Conservation (phyloP, 1,140 invertebrate genomes). For the Apolygus lucorum region DNA sequence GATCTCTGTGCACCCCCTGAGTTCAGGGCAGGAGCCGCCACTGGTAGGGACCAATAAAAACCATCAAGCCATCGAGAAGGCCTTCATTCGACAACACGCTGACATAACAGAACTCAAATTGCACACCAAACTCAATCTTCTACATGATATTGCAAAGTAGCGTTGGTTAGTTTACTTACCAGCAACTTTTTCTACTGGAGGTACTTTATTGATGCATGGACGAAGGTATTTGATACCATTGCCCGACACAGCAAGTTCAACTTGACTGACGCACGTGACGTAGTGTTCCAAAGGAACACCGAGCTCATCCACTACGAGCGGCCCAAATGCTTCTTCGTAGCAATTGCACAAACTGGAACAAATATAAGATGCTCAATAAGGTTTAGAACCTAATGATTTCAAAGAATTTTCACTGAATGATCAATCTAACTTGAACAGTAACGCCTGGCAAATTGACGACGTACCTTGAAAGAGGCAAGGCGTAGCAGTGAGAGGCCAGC, state of each 20-base stretch:
- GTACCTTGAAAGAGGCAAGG: conserved; percentile 61
- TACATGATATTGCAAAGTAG: too few species aligned
- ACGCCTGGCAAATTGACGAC: too few species aligned
- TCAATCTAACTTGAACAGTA: too few species aligned
- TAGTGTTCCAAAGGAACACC: conserved; percentile 80
- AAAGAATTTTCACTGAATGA: too few species aligned
- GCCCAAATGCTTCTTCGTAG: conserved; percentile 60
- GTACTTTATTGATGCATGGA: not conserved
- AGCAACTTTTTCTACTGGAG: not conserved
- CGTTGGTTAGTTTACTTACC: too few species aligned
- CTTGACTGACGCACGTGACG: conserved; percentile 68
- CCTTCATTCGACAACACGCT: too few species aligned
- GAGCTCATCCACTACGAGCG: conserved; percentile 46
- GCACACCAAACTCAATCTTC: conserved; percentile 17
- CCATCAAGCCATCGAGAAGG: too few species aligned
- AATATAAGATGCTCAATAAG: conserved; percentile 17
- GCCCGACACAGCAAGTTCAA: conserved; percentile 51
- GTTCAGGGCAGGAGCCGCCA: too few species aligned
- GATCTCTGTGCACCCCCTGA: too few species aligned
- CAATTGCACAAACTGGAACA: conserved; percentile 61
- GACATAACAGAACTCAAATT: too few species aligned
- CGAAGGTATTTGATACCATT: conserved; percentile 45
- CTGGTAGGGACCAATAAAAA: too few species aligned
- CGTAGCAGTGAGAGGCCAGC: conserved; percentile 57
- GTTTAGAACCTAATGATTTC: too few species aligned